Evolutionary conservation across 2,888 invertebrate genomes (phyloP), one percentile per base, ranked within the genome.

Genomic region (Proisotoma minuta): DNA sequence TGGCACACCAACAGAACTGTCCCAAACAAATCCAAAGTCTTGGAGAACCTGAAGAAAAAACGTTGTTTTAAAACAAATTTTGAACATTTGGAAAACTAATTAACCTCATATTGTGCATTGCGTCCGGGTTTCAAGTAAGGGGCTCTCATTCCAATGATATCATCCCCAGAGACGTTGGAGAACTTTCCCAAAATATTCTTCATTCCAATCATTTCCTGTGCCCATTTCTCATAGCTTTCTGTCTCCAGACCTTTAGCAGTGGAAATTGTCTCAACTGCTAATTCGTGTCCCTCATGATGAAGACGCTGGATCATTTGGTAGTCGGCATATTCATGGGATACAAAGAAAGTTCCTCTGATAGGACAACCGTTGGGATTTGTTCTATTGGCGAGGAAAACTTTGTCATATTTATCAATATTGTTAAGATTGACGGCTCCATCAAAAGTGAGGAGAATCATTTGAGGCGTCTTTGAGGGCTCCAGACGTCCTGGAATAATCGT

Each of bases 161-260:
- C 91, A 58, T 84, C 84, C 54, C 85, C 84, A 15, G 89, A 86
- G 65, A 93, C 84, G 78, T 91, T 91, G 10, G 91, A 83, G 76
- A 92, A 91, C 75, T 86, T 84, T 67, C 84, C 83, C 24, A 93
- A 81, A 74, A 93, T 91, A 78, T 91, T 91, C 67, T 91, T 83
- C 92, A 93, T 92, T 54, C 92, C 92, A 74, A 93, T 88, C 90
- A 92, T 91, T 80, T 93, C 93, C 23, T 91, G 90, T 0, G 88
- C 89, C 93, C 93, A 94, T 77, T 91, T 91, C 80, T 93, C 92
- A 78, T 91, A 89, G 59, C 89, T 88, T 78, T 90, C 89, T 78
- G 90, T 89, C 79, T 94, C 90, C 10, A 95, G 81, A 50, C 92
- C 89, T 76, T 85, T 86, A 76, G 92, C 91, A 12, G 85, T 78